A percentile compares a stretch with the other conserved stretches of the same genome.
These are phyloP conservation scores for Coreoperca whiteheadi DNA, from an alignment of 2,113 vertebrate species.

Conservation along the genomic window DNA sequence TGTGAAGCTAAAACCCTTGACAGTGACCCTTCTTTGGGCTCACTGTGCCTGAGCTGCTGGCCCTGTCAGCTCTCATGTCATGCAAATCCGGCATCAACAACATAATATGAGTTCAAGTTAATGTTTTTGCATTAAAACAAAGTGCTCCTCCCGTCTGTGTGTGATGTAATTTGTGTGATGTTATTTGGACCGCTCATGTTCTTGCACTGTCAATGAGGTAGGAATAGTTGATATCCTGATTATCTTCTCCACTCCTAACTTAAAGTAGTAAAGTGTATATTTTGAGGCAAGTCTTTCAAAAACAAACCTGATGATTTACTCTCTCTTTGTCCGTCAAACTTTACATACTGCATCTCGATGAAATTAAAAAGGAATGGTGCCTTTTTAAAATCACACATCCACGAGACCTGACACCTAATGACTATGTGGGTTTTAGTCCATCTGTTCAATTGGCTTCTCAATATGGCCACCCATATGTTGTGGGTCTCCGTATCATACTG, in stretches of 20 bases:
- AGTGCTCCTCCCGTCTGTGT: background rate
- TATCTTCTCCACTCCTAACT: background rate
- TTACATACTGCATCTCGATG: background rate
- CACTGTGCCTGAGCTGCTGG: constrained; percentile 56
- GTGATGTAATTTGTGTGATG: background rate
- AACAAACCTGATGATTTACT: background rate
- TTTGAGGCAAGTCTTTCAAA: background rate
- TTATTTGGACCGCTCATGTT: background rate
- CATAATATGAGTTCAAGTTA: constrained; percentile 36
- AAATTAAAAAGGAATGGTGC: constrained; percentile 19
- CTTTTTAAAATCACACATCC: constrained; percentile 21
- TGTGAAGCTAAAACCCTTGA: constrained; percentile 67
- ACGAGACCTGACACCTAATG: constrained; percentile 35
- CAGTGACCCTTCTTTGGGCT: constrained; percentile 68
- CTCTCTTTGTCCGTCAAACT: background rate
- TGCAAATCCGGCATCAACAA: constrained; percentile 54
- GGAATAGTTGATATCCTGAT: constrained; percentile 8
- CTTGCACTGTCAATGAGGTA: background rate
- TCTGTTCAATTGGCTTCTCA: constrained; percentile 66
- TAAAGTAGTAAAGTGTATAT: constrained; percentile 6
- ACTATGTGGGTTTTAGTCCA: constrained; percentile 49
- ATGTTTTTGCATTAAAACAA: constrained; percentile 38
- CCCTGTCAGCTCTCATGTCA: constrained; percentile 50
- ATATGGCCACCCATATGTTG: constrained; percentile 60
- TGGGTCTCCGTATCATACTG: constrained; percentile 29